Percentiles rank a stretch among this genome's conserved stretches.
Evolutionary conservation across 2,113 vertebrate species (phyloP).

Genomic region (Peromyscus leucopus): DNA sequence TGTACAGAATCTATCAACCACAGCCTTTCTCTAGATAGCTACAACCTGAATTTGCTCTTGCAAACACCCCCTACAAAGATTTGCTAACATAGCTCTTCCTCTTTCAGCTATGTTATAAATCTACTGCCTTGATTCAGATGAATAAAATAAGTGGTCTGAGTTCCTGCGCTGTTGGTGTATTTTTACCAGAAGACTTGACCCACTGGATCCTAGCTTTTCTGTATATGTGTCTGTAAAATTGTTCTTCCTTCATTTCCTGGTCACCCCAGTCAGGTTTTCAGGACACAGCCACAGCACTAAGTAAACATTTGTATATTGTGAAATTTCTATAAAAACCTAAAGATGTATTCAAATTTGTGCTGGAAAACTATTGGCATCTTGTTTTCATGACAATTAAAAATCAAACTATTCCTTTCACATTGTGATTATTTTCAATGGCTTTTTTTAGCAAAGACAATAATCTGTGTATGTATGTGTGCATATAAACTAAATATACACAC

Average conservation of each 20-base stretch:
- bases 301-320: not conserved
- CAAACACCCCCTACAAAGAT: not conserved
- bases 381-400: conserved; percentile 37
- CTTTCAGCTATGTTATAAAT: not conserved
- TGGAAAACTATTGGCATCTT: not conserved
- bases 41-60: not conserved
- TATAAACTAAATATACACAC: not conserved
- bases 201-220: not conserved
- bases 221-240: not conserved
- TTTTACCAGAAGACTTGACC: too few relatives aligned
- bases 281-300: not conserved
- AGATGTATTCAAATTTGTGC: not conserved
- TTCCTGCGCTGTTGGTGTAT: too few relatives aligned
- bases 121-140: too few relatives aligned
- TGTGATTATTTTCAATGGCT: not conserved
- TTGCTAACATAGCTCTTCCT: not conserved
- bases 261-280: not conserved
- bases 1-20: not conserved
- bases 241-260: not conserved
- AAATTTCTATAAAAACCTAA: conserved; percentile 6
- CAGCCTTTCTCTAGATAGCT: not conserved
- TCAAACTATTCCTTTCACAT: not conserved
- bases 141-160: too few relatives aligned
- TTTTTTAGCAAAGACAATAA: not conserved
- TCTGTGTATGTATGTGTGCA: not conserved